Percentiles rank a stretch among this genome's conserved stretches.
These are phyloP conservation scores for Cryptotis parvus DNA, from an alignment of 2,113 vertebrate species.

Conservation along the genomic window DNA sequence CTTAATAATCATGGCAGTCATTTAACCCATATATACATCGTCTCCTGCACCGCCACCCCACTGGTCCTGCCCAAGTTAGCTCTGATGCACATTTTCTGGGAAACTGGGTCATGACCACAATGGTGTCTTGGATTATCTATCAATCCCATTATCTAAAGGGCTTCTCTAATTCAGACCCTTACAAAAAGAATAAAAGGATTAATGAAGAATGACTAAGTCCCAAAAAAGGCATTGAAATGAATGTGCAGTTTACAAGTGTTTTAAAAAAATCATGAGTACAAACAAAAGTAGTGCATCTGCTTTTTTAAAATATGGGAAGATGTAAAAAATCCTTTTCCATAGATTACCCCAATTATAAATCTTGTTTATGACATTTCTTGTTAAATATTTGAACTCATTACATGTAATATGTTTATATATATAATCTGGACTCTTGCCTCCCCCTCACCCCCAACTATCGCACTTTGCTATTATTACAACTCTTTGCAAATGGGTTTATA, in stretches of 20 bases:
- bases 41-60: neutral
- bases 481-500: too few relatives aligned
- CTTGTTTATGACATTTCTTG: conserved; percentile 1
- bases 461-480: neutral
- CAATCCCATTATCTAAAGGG: neutral
- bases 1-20: neutral
- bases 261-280: neutral
- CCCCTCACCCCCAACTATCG: neutral
- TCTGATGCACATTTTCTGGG: neutral
- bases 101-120: neutral
- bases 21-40: neutral
- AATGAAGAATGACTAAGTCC: neutral
- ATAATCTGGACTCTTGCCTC: neutral
- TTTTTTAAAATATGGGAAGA: neutral
- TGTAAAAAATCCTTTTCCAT: neutral
- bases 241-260: neutral
- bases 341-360: neutral
- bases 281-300: neutral
- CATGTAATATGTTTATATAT: neutral
- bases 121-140: neutral
- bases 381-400: neutral
- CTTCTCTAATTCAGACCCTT: neutral
- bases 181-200: neutral
- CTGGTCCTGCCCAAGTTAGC: neutral
- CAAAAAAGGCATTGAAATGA: neutral